phyloP scores from a whole-genome alignment of 2,888 invertebrate genomes.

The Hemicrepidius hirtus region DNA sequence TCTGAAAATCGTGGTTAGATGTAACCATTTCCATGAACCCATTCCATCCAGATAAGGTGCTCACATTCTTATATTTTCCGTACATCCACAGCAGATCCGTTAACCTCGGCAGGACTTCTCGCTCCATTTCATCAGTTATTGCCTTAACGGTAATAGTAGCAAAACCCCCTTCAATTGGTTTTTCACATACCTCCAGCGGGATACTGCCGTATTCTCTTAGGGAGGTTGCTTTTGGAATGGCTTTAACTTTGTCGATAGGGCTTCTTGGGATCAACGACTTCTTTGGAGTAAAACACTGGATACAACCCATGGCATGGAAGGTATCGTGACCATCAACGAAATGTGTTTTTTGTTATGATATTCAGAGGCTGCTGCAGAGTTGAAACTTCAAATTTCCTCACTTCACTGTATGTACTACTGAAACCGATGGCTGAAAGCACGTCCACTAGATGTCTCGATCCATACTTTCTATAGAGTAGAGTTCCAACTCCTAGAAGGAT shows the following conservation, averaged over 20 bases:
- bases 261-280: too few species aligned
- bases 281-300: neutral
- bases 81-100: neutral
- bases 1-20: neutral
- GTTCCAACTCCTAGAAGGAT: neutral
- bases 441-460: constrained; percentile 17
- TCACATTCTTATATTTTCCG: neutral
- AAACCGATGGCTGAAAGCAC: constrained; percentile 20
- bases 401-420: neutral
- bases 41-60: neutral
- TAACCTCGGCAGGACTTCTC: neutral
- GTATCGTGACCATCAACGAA: constrained; percentile 1
- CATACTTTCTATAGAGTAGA: constrained; percentile 25
- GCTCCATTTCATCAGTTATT: too few species aligned
- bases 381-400: too few species aligned
- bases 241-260: too few species aligned
- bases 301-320: neutral
- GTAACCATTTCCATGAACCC: neutral
- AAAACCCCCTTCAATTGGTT: too few species aligned
- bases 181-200: too few species aligned
- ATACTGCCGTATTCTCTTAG: too few species aligned
- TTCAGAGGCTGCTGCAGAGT: too few species aligned
- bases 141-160: too few species aligned
- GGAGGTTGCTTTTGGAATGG: neutral
- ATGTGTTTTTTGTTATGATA: neutral